These are phyloP conservation scores for Larimichthys crocea DNA, from an alignment of 2,113 vertebrate species.

Conservation along the genomic window DNA sequence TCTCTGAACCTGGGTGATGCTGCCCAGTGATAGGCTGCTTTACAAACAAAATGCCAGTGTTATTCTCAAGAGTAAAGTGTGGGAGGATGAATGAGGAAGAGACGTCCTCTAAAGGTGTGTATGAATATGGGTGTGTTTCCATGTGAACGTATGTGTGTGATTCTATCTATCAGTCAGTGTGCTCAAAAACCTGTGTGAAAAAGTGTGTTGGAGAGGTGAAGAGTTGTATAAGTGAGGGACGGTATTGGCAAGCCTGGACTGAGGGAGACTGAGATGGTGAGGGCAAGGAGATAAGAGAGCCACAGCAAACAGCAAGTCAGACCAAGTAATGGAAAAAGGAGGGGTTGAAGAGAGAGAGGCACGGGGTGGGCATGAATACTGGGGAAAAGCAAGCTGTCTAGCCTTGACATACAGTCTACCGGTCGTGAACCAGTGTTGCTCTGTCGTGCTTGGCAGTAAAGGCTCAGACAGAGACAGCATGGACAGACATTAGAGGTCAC, in stretches of 20 bases:
- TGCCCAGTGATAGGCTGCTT: slow-evolving; percentile 14
- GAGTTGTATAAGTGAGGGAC: slow-evolving; percentile 54
- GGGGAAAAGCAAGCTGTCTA: slow-evolving; percentile 18
- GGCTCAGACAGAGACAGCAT: slow-evolving; percentile 28
- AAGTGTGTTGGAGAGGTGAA: slow-evolving; percentile 36
- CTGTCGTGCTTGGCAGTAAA: slow-evolving; percentile 14
- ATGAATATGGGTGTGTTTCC: not conserved
- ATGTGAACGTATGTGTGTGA: not conserved
- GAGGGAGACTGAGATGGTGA: slow-evolving; percentile 50
- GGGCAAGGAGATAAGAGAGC: slow-evolving; percentile 67
- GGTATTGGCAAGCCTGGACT: slow-evolving; percentile 42
- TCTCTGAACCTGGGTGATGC: slow-evolving; percentile 35
- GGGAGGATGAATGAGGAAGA: slow-evolving; percentile 14
- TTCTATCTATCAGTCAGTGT: slow-evolving; percentile 8
- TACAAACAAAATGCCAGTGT: slow-evolving; percentile 17
- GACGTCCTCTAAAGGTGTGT: slow-evolving; percentile 27
- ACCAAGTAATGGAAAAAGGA: slow-evolving; percentile 69
- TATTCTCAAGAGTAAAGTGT: slow-evolving; percentile 17
- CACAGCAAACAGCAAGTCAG: slow-evolving; percentile 55
- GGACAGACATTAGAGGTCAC: slow-evolving; percentile 64
- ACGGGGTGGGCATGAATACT: slow-evolving; percentile 16
- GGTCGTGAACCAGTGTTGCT: slow-evolving; percentile 31
- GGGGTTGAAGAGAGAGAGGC: slow-evolving; percentile 35
- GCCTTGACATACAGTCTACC: slow-evolving; percentile 13
- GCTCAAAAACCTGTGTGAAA: slow-evolving; percentile 33